Evolutionary conservation across 2,797 vertebrate genomes (phyloP), one percentile per base, ranked within the genome.

Genomic region (Poeciliopsis turneri): DNA sequence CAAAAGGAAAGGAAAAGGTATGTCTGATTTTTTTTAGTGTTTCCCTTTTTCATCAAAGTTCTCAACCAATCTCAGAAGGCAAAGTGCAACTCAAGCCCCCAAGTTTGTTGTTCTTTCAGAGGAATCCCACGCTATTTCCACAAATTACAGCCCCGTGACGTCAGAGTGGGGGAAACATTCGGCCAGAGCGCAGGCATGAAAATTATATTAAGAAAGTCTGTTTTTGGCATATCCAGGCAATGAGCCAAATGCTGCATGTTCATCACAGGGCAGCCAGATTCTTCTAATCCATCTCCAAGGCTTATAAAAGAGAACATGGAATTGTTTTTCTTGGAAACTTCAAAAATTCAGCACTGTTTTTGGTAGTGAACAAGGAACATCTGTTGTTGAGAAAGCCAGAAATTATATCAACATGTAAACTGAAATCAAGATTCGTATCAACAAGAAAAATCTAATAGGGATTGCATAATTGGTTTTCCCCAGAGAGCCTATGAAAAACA

Each of bases 51-150:
- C 90, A 90, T 45, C 45, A 81, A 72, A 53, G 77, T 76, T 89
- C 41, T 88, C 72, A 69, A 59, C 61, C 72, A 15, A 0, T 86
- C 82, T 79, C 84, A 86, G 51, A 88, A 82, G 85, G 82, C 87
- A 20, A 18, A 45, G 84, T 75, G 78, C 86, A 82, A 84, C 47
- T 78, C 39, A 74, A 85, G 90, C 90, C 89, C 89, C 88, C 55
- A 68, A 39, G 73, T 84, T 87, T 94, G 91, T 93, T 93, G 79
- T 92, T 92, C 83, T 87, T 87, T 66, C 80, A 69, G 78, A 88
- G 89, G 89, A 93, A 93, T 94, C 92, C 92, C 93, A 94, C 90
- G 88, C 91, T 9, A 72, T 75, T 82, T 89, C 86, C 77, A 87
- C 83, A 93, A 90, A 89, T 55, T 41, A 77, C 82, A 81, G 28